Conservation (phyloP, 2,113 vertebrate genomes). For the Tricholaema leucomelas region DNA sequence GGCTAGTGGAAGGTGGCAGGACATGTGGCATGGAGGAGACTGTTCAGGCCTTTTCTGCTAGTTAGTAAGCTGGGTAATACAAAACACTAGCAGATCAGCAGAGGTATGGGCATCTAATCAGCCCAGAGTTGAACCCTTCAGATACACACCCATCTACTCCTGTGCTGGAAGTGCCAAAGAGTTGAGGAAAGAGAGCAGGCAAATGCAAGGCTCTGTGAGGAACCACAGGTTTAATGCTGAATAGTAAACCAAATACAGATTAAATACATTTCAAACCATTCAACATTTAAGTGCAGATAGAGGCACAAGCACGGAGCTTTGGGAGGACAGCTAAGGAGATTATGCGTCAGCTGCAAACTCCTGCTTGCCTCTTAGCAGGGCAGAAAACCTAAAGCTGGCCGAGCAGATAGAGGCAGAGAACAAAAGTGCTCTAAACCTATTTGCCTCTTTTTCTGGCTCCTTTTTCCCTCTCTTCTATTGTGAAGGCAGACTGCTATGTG, state of each 20-base stretch:
- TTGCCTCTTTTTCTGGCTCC: background rate
- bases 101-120: background rate
- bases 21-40: accelerated
- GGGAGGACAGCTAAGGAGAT: background rate
- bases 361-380: background rate
- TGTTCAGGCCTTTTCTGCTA: background rate
- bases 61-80: background rate
- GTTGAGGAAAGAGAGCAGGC: background rate
- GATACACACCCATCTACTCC: background rate
- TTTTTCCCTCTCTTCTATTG: background rate
- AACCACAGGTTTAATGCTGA: background rate
- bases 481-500: background rate
- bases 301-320: background rate
- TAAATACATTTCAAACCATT: background rate
- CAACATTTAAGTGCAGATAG: background rate
- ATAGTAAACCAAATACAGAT: background rate
- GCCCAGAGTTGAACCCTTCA: background rate
- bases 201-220: background rate
- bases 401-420: background rate
- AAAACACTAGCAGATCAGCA: background rate
- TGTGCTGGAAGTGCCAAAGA: background rate
- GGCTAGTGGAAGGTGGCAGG: background rate
- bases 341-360: accelerated
- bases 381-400: background rate
- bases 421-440: background rate